Evolutionary conservation across 1,140 invertebrate species (phyloP).

Genomic region (Hetaerina americana): DNA sequence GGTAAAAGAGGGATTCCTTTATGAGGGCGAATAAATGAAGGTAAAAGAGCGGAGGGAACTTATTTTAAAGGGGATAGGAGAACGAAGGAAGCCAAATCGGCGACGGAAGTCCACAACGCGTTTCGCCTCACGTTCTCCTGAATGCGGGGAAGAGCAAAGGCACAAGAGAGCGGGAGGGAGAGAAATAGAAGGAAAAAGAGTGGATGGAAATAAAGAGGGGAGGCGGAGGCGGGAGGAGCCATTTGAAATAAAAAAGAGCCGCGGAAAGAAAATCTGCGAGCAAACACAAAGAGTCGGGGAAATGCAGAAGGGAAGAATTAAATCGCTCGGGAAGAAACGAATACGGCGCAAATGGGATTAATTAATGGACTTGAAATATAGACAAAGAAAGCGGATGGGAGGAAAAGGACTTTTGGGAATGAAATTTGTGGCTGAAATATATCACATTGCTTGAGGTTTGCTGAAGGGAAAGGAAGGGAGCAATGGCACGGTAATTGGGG

Average conservation of each 20-base stretch:
- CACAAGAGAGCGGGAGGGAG: background rate
- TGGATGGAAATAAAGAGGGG: background rate
- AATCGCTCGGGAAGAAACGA: no score
- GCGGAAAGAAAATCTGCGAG: background rate
- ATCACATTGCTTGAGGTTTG: background rate
- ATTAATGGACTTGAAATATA: background rate
- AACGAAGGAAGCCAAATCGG: no score
- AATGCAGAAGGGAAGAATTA: background rate
- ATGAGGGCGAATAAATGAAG: no score
- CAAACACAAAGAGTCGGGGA: no score
- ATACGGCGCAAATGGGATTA: no score
- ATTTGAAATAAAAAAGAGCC: background rate
- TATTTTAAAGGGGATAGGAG: no score
- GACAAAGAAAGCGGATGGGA: background rate
- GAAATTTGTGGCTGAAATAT: background rate
- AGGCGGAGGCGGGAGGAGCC: background rate
- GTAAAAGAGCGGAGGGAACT: no score
- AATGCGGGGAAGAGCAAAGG: background rate
- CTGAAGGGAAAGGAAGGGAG: background rate
- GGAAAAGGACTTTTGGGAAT: background rate
- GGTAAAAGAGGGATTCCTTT: no score
- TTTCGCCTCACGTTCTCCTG: no score
- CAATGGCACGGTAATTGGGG: background rate
- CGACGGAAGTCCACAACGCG: no score
- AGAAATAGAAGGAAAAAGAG: background rate